Evolutionary conservation across 2,113 vertebrate species (phyloP).

Genomic region (human (Homo sapiens)): GRCh38 chr12:50353501-50354000

Average conservation of each 20-base stretch:
- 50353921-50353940: not conserved
- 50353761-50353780: not conserved
- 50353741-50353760: not conserved
- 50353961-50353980: not conserved
- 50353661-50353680: not conserved
- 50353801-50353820: not conserved
- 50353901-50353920: not conserved
- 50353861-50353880: not conserved
- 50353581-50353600: accelerated
- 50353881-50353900: not conserved
- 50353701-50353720: not conserved
- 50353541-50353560: not conserved
- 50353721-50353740: not conserved
- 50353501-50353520: accelerated
- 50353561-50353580: not conserved
- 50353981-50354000: not conserved
- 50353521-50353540: not conserved
- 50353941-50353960: not conserved
- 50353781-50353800: not conserved
- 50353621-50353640: not conserved
- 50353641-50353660: not conserved
- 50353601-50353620: not conserved
- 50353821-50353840: not conserved
- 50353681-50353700: not conserved
- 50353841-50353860: not conserved